Base-by-base conservation (phyloP, 2,113 vertebrate species). In the Miniopterus natalensis region DNA sequence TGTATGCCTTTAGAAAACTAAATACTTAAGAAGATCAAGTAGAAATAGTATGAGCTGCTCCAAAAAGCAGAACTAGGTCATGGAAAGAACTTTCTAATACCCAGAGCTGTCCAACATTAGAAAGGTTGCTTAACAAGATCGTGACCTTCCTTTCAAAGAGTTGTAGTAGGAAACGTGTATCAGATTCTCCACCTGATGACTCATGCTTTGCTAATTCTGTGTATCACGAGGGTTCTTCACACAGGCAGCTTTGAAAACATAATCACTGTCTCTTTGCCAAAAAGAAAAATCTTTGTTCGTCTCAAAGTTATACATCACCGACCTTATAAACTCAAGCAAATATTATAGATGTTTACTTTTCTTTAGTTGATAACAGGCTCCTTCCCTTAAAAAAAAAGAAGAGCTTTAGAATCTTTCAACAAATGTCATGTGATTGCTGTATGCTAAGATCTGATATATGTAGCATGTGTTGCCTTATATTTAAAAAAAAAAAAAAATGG, bases 241-340 rank as follows among this genome's bases (percentile, higher is more conserved):
- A 36, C 8, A 63, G 27, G 45, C 31, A 47, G 75, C 10, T 73
- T 75, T 65, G 57, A 70, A 51, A 96, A 75, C 74, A 59, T 29
- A 84, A 21, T 94, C 17, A n/a, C 29, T 65, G 70, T 40, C 40
- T 93, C 8, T 13, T 53, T 86, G 49, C 40, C 74, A 70, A 74
- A 92, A 75, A 57, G 84, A 74, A 63, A 91, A 93, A 88, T 66
- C 53, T 81, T 83, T 85, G 8, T 63, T 88, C 13, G 80, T 77
- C 66, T 92, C 40, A 31, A 73, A 81, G 49, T 71, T 66, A 66
- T 55, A 80, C 10, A 57, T 87, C 63, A 71, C 27, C 31, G 23
- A 77, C n/a, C 89, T 73, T 59, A 53, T n/a, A 94, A 92, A 71
- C 71, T 89, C 45, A 90, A 92, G 55, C 40, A 93, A 95, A 87